These are phyloP conservation scores for Lycaon pictus DNA, from an alignment of 2,113 vertebrate genomes.

Conservation along the genomic window DNA sequence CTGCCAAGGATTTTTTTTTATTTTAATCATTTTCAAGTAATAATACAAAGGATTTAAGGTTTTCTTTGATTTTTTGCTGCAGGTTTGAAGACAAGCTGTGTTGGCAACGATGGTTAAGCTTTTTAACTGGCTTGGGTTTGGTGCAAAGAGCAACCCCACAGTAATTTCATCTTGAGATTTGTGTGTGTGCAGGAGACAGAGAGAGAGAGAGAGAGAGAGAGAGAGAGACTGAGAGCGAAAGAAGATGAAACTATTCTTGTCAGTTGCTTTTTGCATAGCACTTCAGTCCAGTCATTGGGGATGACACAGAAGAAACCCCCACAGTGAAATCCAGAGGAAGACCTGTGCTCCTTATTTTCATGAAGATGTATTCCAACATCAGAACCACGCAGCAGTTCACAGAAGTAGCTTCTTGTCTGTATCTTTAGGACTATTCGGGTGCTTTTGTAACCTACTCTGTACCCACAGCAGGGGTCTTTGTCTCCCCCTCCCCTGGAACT, in stretches of 20 bases:
- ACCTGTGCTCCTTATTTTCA: not conserved
- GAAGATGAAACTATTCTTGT: not conserved
- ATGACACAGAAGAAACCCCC: not conserved
- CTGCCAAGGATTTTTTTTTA: not conserved
- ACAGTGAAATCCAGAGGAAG: not conserved
- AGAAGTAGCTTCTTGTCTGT: slow-evolving; percentile 15
- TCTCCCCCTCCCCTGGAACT: not conserved
- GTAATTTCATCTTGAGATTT: slow-evolving; percentile 40
- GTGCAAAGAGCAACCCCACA: not conserved
- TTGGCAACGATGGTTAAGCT: not conserved
- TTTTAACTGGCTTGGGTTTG: not conserved
- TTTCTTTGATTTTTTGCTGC: not conserved
- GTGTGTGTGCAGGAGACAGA: not conserved
- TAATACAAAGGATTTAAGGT: not conserved
- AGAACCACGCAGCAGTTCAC: not conserved
- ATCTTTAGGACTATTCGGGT: not conserved
- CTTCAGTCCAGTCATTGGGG: not conserved
- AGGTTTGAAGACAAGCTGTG: not conserved
- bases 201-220: no score
- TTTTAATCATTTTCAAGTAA: slow-evolving; percentile 76
- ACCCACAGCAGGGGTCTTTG: not conserved
- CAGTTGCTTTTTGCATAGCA: slow-evolving; percentile 38
- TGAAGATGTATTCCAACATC: slow-evolving; percentile 8
- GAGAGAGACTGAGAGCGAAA: not conserved
- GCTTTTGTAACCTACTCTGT: not conserved